A percentile compares a stretch with the other conserved stretches of the same genome.
Conservation (phyloP, 2,888 invertebrate genomes). For the Drosophila antonietae region DNA sequence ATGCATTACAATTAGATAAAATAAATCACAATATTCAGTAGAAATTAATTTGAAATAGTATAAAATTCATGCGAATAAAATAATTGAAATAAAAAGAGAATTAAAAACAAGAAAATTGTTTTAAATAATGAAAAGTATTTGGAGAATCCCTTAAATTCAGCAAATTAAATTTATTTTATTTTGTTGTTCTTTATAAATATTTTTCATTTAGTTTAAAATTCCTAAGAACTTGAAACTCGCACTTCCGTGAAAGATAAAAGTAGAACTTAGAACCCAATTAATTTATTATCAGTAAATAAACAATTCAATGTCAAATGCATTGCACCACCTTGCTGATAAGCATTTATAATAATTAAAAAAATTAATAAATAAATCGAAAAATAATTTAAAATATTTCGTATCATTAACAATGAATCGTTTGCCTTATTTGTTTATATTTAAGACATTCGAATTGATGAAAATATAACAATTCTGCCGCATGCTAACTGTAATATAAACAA, state of each 20-base stretch:
- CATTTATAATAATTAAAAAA: background rate
- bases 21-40: background rate
- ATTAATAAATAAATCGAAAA: background rate
- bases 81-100: too few relatives aligned
- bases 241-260: constrained; percentile 54
- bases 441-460: background rate
- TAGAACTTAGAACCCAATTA: constrained; percentile 19
- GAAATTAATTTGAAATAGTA: background rate
- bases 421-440: background rate
- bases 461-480: constrained; percentile 5
- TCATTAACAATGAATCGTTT: background rate
- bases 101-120: too few relatives aligned
- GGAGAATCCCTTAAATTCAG: too few relatives aligned
- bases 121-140: too few relatives aligned
- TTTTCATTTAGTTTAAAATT: background rate
- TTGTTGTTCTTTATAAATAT: background rate
- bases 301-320: background rate
- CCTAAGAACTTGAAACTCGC: background rate
- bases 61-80: background rate
- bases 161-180: too few relatives aligned
- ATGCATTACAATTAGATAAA: background rate
- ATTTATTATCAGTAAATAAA: constrained; percentile 3
- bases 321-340: background rate
- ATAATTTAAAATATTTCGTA: background rate
- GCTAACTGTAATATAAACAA: constrained; percentile 9